A percentile compares a stretch with the other conserved stretches of the same genome.
Conservation (phyloP, 2,113 vertebrate genomes). For the Cromileptes altivelis region DNA sequence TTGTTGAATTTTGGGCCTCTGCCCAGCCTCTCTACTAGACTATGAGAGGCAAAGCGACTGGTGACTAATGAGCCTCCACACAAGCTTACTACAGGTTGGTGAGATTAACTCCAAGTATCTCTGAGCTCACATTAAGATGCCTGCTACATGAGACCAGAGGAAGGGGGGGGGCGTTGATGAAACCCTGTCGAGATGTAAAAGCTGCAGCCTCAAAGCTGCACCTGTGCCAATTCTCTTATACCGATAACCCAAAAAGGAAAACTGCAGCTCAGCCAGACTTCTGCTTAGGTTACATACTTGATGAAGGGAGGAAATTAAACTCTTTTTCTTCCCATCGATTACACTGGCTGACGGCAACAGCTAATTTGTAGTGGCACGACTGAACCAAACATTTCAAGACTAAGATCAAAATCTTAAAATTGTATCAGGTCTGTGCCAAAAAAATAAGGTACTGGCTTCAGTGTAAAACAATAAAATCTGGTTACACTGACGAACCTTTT, state of each 20-base stretch:
- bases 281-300: constrained; percentile 27
- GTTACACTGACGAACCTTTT: neutral
- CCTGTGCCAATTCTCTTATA: constrained; percentile 42
- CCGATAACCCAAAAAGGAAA: constrained; percentile 47
- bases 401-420: neutral
- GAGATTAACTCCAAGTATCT: constrained; percentile 36
- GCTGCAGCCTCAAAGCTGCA: constrained; percentile 41
- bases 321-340: neutral
- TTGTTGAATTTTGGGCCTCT: neutral
- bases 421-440: neutral
- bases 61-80: constrained; percentile 17
- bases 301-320: constrained; percentile 56
- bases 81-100: constrained; percentile 19
- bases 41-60: neutral
- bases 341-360: constrained; percentile 3
- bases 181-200: constrained; percentile 44
- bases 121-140: constrained; percentile 52
- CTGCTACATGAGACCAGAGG: constrained; percentile 41
- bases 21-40: neutral
- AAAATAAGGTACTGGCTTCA: neutral
- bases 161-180: constrained; percentile 44
- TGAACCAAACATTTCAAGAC: neutral
- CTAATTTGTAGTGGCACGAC: constrained; percentile 1
- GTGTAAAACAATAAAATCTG: neutral
- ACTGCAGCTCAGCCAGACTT: constrained; percentile 22